Evolutionary conservation across 2,888 invertebrate species (phyloP), one percentile per base, ranked within the genome.

Genomic region (Liopterus haemorrhoidalis): DNA sequence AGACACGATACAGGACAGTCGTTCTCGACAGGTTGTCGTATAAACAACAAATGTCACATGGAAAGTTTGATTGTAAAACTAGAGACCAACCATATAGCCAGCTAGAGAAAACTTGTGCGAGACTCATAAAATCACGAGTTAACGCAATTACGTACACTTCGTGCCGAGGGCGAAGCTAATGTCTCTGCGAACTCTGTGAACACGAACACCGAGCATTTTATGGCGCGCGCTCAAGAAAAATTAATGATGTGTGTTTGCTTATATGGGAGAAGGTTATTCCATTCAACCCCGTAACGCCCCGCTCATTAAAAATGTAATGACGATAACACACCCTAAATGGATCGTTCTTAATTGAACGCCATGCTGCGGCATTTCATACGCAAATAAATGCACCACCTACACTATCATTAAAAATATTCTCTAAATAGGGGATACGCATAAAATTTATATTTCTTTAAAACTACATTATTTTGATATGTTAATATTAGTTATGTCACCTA

Each of bases 311-410:
- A 25, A 25, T 25, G 12, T 25, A 12, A 25, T 25, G 25, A 25
- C 25, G 25, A 25, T n/a, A n/a, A n/a, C 30, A 25, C 25, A 30
- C 40, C 40, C 40, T 40, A 40, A 40, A 40, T 28, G 40, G 40
- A 28, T 27, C 25, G 15, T 12, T 24, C 40, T n/a, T 40, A 40
- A 40, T 40, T 40, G 31, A 40, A 31, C 31, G 31, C 31, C 30
- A 40, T 40, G 40, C 40, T 22, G n/a, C 25, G 8, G 12, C 37
- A 24, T 24, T 21, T 21, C 27, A 24, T 20, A 21, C 20, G 28
- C 28, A 28, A 28, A 19, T n/a, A n/a, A n/a, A n/a, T n/a, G n/a
- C n/a, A n/a, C n/a, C n/a, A n/a, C n/a, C n/a, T n/a, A n/a, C n/a
- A n/a, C n/a, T n/a, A n/a, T n/a, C n/a, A n/a, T n/a, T n/a, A n/a